Conservation (phyloP, 2,113 vertebrate species). For the Muntiacus muntjak region DNA sequence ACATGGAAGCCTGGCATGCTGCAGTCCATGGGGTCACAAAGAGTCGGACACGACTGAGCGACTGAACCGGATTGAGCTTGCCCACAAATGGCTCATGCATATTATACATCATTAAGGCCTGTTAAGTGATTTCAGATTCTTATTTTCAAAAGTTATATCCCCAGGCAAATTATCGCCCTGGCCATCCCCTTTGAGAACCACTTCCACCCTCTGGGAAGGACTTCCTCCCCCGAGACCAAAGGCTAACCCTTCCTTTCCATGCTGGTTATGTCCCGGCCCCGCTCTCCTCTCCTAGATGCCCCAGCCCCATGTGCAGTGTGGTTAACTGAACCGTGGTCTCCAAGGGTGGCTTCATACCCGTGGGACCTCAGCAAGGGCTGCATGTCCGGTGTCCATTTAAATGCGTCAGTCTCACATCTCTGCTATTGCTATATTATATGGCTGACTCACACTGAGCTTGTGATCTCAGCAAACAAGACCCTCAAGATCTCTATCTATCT, state of each 20-base stretch:
- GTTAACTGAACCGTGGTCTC: neutral
- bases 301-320: neutral
- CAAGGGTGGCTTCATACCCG: neutral
- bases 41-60: neutral
- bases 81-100: neutral
- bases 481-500: neutral
- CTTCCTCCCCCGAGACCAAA: neutral
- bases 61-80: neutral
- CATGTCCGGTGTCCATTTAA: neutral
- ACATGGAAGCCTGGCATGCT: neutral
- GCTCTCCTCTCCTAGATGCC: neutral
- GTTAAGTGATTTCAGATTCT: neutral
- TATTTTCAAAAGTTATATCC: neutral
- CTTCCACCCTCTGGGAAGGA: neutral
- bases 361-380: neutral
- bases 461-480: neutral
- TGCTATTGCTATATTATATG: accelerated
- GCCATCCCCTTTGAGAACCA: neutral
- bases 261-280: neutral
- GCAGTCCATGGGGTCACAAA: neutral
- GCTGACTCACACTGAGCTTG: neutral
- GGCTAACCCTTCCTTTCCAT: neutral
- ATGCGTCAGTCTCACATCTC: neutral
- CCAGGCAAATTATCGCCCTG: neutral
- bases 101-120: neutral